Percentiles rank a stretch among this genome's conserved stretches.
phyloP scores from a whole-genome alignment of 2,888 invertebrate species.

The Ferrisia virgata region DNA sequence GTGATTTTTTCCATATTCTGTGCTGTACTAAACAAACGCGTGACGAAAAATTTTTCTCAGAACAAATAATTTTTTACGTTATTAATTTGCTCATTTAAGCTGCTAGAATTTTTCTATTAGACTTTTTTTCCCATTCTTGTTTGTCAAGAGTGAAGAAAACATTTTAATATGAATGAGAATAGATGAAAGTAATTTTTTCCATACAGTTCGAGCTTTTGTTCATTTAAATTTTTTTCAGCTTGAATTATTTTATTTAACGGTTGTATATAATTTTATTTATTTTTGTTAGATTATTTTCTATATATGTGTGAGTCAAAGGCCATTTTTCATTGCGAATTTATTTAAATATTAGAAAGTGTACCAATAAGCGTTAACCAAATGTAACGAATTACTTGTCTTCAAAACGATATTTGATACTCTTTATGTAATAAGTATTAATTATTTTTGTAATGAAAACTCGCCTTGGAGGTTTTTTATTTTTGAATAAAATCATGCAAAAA shows the following conservation, averaged over 20 bases:
- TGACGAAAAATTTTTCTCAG: not conserved
- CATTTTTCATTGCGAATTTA: slow-evolving; percentile 19
- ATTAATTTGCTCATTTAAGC: slow-evolving; percentile 36
- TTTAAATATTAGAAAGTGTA: slow-evolving; percentile 3
- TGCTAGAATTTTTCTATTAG: not conserved
- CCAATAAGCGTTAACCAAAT: slow-evolving; percentile 43
- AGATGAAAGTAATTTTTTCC: not conserved
- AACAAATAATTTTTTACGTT: slow-evolving; percentile 32
- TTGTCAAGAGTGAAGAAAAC: not conserved
- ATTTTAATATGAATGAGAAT: not conserved
- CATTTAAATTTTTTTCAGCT: not conserved
- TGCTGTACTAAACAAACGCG: not conserved
- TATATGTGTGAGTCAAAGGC: slow-evolving; percentile 20
- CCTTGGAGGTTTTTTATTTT: slow-evolving; percentile 41
- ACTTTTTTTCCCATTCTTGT: not conserved
- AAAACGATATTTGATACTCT: slow-evolving; percentile 44
- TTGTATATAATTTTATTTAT: not conserved
- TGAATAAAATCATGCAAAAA: slow-evolving; percentile 34
- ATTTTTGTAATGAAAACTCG: slow-evolving; percentile 41
- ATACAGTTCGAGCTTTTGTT: not conserved
- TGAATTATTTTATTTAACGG: not conserved
- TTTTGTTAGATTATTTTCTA: not conserved
- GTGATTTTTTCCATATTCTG: slow-evolving; percentile 24
- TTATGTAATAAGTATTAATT: slow-evolving; percentile 39
- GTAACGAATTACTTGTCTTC: slow-evolving; percentile 45